Conservation (phyloP, 1,140 invertebrate genomes). For the Ostrea edulis region DNA sequence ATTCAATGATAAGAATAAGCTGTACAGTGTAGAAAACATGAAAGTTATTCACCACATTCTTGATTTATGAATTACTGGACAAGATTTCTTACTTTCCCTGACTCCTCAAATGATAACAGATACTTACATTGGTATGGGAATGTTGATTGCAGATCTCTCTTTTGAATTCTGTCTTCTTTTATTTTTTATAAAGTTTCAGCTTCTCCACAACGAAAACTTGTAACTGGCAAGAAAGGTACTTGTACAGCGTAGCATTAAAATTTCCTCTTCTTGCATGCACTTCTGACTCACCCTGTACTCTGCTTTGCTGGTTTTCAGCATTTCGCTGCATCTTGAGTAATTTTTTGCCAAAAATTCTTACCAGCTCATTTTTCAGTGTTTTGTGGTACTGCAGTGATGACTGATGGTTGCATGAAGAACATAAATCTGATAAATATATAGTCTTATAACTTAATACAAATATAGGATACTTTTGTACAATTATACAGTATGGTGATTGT, state of each 20-base stretch:
- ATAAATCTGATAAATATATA: neutral
- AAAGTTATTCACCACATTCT: too few species aligned
- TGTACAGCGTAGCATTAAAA: conserved; percentile 29
- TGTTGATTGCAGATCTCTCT: neutral
- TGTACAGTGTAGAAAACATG: too few species aligned
- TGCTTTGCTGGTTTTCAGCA: neutral
- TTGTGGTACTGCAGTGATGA: neutral
- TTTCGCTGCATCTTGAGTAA: neutral
- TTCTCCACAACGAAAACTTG: conserved; percentile 39
- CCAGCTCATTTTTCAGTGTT: neutral
- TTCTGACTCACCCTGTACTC: conserved; percentile 32
- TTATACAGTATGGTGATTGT: neutral
- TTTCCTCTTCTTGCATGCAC: neutral
- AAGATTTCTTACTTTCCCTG: neutral
- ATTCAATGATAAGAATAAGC: too few species aligned
- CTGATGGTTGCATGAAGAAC: conserved; percentile 13
- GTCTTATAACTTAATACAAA: neutral
- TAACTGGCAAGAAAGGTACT: conserved; percentile 45
- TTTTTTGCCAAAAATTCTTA: neutral
- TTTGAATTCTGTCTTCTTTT: conserved; percentile 46
- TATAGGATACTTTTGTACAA: neutral
- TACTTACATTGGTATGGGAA: conserved; percentile 9
- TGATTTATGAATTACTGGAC: too few species aligned
- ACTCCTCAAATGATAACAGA: neutral
- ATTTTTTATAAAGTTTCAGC: conserved; percentile 41